Evolutionary conservation across 1,140 invertebrate species (phyloP), one percentile per base, ranked within the genome.

Genomic region (Drosophila mojavensis): DNA sequence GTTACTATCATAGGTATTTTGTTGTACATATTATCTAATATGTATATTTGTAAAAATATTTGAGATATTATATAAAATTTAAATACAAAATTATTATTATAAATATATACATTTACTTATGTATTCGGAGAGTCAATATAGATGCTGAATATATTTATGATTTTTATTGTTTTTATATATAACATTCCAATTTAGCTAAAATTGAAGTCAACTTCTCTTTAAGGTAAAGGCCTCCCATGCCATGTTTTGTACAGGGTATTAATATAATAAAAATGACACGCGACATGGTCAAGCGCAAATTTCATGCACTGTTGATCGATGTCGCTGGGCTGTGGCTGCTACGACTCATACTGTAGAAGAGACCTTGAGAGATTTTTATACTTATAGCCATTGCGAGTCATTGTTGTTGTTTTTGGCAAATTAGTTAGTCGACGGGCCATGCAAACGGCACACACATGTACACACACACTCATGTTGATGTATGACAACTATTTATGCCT

Each of bases 381-480:
- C 54, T 58, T 58, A 41, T 61, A 60, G 47, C 39, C 53, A 70
- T 75, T 71, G 50, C 60, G 50, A 65, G 64, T 71, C 55, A 78
- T 69, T 85, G 62, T 72, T 85, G 62, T 85, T 84, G 69, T 80
- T 73, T 85, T 83, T 82, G 79, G 76, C 64, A 79, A 82, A 82
- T 82, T 79, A 73, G 76, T 73, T 74, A 78, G 82, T 59, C 53
- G 55, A 30, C 47, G 20, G 28, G 45, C 47, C 64, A 60, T 72
- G 70, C 69, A 66, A 73, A 39, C 4, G 33, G 55, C 41, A 70
- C 4, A 39, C 36, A 33, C 30, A 45, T 20, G 6, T 7, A 41
- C 39, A 11, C 28, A 30, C 28, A 30, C 28, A 30, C 28, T 1
- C 13, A 43, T 17, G 54, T 43, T 30, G 24, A 30, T 36, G 24